Conservation (phyloP, 2,888 invertebrate species). For the Pasiphila rectangulata region DNA sequence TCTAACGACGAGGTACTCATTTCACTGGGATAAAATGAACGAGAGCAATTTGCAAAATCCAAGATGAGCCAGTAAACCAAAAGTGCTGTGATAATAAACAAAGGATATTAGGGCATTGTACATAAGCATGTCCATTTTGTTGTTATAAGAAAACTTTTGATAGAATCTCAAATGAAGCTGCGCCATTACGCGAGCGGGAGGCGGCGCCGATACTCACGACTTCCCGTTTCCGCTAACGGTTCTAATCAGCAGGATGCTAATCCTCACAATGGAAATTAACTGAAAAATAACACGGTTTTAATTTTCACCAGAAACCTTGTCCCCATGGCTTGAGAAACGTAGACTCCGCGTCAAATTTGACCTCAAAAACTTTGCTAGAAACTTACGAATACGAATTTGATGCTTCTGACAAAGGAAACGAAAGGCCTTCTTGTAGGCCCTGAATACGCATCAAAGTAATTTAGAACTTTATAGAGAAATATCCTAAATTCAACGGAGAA, state of each 20-base stretch:
- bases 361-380: conserved; percentile 38
- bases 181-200: conserved; percentile 43
- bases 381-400: conserved; percentile 33
- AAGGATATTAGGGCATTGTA: conserved; percentile 24
- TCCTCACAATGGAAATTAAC: conserved; percentile 59
- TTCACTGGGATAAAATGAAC: conserved; percentile 8
- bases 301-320: conserved; percentile 41
- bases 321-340: too few species aligned
- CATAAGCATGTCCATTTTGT: conserved; percentile 31
- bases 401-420: conserved; percentile 11
- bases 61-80: conserved; percentile 6
- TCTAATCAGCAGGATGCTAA: conserved; percentile 57
- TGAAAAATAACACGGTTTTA: conserved; percentile 40
- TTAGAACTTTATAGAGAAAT: conserved; percentile 32
- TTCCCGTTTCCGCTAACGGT: conserved; percentile 51
- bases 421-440: conserved; percentile 32
- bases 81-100: conserved; percentile 24
- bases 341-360: conserved; percentile 37
- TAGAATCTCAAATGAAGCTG: conserved; percentile 42
- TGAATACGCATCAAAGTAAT: conserved; percentile 37
- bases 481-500: conserved; percentile 26
- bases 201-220: conserved; percentile 40
- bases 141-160: conserved; percentile 43
- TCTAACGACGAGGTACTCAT: conserved; percentile 11
- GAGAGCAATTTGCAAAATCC: conserved; percentile 10